Evolutionary conservation across 2,888 invertebrate genomes (phyloP), one percentile per base, ranked within the genome.

Genomic region (Pachliopta kotzebuea): DNA sequence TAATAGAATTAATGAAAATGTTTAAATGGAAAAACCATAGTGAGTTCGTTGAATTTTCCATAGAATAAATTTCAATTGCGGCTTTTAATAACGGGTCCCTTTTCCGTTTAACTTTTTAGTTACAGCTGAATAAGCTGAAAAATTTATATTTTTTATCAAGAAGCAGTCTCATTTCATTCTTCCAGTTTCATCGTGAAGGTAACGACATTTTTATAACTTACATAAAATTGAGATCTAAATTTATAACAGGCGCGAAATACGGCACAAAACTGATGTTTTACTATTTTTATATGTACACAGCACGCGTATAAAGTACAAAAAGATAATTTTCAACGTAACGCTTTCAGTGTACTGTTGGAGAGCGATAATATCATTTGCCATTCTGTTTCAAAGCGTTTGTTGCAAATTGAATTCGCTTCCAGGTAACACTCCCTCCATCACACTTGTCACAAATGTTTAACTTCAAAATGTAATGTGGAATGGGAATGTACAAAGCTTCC

Each of bases 301-400:
- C 2, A 20, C 42, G 18, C 42, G 49, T 49, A 23, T 37, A 56
- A 59, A 62, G 49, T 45, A 45, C 42, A 11, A 49, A 55, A 26
- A 55, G 18, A 60, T 52, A 49, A 59, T 59, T 8, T 29, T 50
- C 49, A 50, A 23, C 53, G n/a, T 14, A 42, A 60, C n/a, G 21
- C 24, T 53, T 20, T 18, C 52, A 56, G n/a, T 52, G 14, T 26
- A 11, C 21, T 4, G 11, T 23, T 11, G 26, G 50, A 52, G 52
- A 56, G 37, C 29, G 60, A 56, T 56, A 56, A 64, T 64, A 56
- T 60, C 26, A 64, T 65, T 65, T 60, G 9, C 52, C 56, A 65
- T 65, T 63, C 63, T 24, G 63, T 63, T 60, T 65, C 50, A 56
- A 53, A 60, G 42, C 56, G 60, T 26, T 60, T 60, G 60, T 50